These are phyloP conservation scores for Boleophthalmus pectinirostris DNA, from an alignment of 2,113 vertebrate genomes.

Conservation along the genomic window DNA sequence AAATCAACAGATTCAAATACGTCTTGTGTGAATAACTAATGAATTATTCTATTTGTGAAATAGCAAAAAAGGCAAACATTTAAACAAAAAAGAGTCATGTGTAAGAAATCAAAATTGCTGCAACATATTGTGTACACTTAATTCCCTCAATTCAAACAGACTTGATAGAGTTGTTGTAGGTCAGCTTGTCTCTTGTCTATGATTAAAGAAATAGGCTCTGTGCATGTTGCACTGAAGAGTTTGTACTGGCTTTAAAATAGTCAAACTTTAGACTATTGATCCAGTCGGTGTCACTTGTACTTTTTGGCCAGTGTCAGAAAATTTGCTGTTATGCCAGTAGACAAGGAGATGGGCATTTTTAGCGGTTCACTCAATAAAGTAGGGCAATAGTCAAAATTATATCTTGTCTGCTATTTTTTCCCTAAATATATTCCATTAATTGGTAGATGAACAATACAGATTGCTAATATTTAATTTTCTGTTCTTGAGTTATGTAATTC, in stretches of 20 bases:
- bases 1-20: not conserved
- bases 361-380: not conserved
- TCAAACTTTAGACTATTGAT: conserved; percentile 81
- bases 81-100: too few relatives aligned
- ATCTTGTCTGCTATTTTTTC: too few relatives aligned
- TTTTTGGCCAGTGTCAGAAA: conserved; percentile 45
- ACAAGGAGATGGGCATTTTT: conserved; percentile 16
- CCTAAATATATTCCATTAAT: not conserved
- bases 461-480: not conserved
- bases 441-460: not conserved
- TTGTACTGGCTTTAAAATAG: conserved; percentile 69
- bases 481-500: not conserved
- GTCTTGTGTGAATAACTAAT: too few relatives aligned
- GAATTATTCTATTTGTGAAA: too few relatives aligned
- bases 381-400: too few relatives aligned
- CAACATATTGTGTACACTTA: not conserved
- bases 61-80: too few relatives aligned
- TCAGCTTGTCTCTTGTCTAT: conserved; percentile 7
- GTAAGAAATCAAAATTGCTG: not conserved
- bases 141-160: not conserved
- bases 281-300: conserved; percentile 51
- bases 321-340: conserved; percentile 26
- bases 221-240: conserved; percentile 50
- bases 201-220: conserved; percentile 7
- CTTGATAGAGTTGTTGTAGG: conserved; percentile 5